Conservation (phyloP, 2,797 vertebrate species). For the Macrochelys suwanniensis region DNA sequence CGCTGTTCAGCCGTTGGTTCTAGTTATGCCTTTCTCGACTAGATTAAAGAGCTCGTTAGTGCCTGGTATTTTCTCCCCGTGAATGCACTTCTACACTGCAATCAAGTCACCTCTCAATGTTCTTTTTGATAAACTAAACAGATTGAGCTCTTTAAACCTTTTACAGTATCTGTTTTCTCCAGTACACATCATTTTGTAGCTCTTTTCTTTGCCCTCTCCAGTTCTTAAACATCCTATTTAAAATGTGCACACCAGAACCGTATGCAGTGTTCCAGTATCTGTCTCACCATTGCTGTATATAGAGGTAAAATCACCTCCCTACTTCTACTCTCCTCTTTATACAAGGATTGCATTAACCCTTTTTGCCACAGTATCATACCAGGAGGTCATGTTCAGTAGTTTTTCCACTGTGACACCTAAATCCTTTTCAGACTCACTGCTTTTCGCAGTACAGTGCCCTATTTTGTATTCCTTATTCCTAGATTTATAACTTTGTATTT, state of each 20-base stretch:
- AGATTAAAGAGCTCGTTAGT: background rate
- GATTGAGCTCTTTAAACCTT: conserved; percentile 27
- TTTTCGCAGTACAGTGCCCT: background rate
- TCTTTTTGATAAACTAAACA: conserved; percentile 14
- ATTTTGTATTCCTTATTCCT: background rate
- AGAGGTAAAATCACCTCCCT: background rate
- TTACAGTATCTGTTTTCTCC: conserved; percentile 15
- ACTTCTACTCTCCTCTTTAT: background rate
- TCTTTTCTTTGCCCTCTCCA: conserved; percentile 13
- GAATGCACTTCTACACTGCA: background rate
- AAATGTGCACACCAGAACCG: background rate
- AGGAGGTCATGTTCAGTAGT: background rate
- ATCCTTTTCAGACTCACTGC: background rate
- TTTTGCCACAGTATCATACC: background rate
- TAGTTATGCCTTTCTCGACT: background rate
- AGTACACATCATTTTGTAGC: conserved; percentile 14
- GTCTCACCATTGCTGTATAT: background rate
- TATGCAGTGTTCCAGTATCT: background rate
- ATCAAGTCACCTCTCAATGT: background rate
- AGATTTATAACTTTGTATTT: background rate
- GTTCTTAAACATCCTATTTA: conserved; percentile 8
- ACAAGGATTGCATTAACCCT: background rate
- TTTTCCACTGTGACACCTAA: background rate
- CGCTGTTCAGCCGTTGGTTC: background rate
- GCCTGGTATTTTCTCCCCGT: background rate